Percentiles rank a stretch among this genome's conserved stretches.
Evolutionary conservation across 2,113 vertebrate species (phyloP).

Genomic region (Pogona vitticeps): DNA sequence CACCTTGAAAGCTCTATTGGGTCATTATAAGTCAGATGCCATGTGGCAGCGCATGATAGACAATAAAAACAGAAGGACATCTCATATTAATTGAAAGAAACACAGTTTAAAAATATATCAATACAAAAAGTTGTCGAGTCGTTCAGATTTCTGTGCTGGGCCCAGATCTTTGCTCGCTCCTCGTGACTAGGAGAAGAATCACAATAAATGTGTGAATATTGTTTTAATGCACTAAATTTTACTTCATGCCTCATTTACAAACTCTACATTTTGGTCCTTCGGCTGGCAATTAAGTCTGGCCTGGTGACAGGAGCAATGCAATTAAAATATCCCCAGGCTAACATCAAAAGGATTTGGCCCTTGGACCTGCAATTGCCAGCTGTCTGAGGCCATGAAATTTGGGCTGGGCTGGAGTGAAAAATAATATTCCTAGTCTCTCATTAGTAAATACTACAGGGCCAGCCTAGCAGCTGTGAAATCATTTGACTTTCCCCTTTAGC

Average conservation of each 20-base stretch:
- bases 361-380: constrained; percentile 4
- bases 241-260: neutral
- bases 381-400: constrained; percentile 40
- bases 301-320: neutral
- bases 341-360: constrained; percentile 11
- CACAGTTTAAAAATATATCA: too few relatives aligned
- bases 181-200: too few relatives aligned
- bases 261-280: neutral
- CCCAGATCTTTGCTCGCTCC: too few relatives aligned
- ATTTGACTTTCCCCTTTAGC: constrained; percentile 39
- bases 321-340: neutral
- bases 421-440: constrained; percentile 38
- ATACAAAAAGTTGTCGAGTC: too few relatives aligned
- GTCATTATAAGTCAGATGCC: too few relatives aligned
- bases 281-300: neutral
- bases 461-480: constrained; percentile 31
- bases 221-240: neutral
- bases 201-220: too few relatives aligned
- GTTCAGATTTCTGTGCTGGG: too few relatives aligned
- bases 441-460: constrained; percentile 33
- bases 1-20: too few relatives aligned
- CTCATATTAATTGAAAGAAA: too few relatives aligned
- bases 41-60: too few relatives aligned
- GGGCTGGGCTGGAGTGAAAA: neutral
- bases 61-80: too few relatives aligned